Conservation (phyloP, 2,797 vertebrate species). For the Mormyrops boulengeri region DNA sequence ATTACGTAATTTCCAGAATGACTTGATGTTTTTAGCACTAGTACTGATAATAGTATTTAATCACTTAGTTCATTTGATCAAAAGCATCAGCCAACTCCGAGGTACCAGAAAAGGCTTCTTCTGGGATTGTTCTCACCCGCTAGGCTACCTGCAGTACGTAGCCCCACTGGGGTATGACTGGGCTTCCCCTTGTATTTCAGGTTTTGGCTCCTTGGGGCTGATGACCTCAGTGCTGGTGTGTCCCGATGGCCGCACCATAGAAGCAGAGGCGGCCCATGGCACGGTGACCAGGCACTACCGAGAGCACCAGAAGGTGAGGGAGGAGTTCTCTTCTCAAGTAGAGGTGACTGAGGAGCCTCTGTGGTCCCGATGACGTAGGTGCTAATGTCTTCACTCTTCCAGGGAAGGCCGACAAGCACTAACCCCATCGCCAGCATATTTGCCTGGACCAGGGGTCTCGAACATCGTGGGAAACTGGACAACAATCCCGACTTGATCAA, state of each 20-base stretch:
- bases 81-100: background rate
- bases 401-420: conserved; percentile 94
- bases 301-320: conserved; percentile 89
- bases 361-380: background rate
- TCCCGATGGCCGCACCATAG: conserved; percentile 94
- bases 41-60: background rate
- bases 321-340: background rate
- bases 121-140: background rate
- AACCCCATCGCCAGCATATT: conserved; percentile 98
- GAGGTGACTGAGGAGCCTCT: background rate
- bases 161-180: background rate
- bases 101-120: background rate
- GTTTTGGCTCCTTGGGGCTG: conserved; percentile 90
- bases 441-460: conserved; percentile 91
- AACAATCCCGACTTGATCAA: conserved; percentile 81
- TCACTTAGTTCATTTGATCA: background rate
- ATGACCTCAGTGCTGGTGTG: conserved; percentile 96
- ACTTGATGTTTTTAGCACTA: background rate
- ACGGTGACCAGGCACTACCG: conserved; percentile 95
- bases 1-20: background rate
- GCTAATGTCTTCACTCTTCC: background rate
- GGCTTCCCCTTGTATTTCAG: conserved; percentile 40
- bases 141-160: background rate
- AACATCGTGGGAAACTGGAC: conserved; percentile 91
- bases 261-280: conserved; percentile 91